A percentile compares a stretch with the other conserved stretches of the same genome.
Conservation (phyloP, 2,888 invertebrate species). For the Meteorus cinctellus region DNA sequence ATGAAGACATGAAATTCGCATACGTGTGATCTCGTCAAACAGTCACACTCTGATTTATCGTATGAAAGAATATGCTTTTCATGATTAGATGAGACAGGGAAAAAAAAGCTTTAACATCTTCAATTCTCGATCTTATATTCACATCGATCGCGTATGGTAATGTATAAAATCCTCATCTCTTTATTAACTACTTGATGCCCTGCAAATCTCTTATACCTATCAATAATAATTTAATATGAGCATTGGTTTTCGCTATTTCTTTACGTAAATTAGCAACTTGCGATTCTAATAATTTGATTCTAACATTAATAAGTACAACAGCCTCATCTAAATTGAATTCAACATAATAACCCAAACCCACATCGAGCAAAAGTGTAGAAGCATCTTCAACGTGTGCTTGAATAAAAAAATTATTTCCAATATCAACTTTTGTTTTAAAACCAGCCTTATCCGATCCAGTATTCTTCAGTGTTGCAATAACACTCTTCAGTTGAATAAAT, state of each 20-base stretch:
- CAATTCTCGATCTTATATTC: background rate
- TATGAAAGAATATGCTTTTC: too few relatives aligned
- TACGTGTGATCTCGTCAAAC: background rate
- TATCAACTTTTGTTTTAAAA: constrained; percentile 83
- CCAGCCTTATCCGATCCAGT: constrained; percentile 75
- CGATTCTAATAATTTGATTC: constrained; percentile 79
- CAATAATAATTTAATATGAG: constrained; percentile 85
- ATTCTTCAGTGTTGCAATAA: constrained; percentile 79
- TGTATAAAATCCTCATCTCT: background rate
- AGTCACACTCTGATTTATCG: too few relatives aligned
- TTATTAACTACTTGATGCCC: constrained; percentile 52
- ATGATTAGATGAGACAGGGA: background rate
- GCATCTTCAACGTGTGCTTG: constrained; percentile 83
- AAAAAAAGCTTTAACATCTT: background rate
- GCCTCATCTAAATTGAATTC: constrained; percentile 85
- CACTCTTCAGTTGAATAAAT: constrained; percentile 82
- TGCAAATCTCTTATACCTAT: constrained; percentile 81
- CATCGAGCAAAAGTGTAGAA: constrained; percentile 80
- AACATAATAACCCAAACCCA: constrained; percentile 85
- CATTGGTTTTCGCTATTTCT: constrained; percentile 82
- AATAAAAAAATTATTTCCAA: constrained; percentile 90
- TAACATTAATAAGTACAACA: constrained; percentile 80
- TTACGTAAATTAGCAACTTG: constrained; percentile 79
- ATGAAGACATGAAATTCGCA: background rate
- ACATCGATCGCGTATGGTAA: background rate